A percentile compares a stretch with the other conserved stretches of the same genome.
These are phyloP conservation scores for Caenorhabditis sp. DNA, from an alignment of 2,888 invertebrate species.

Conservation along the genomic window DNA sequence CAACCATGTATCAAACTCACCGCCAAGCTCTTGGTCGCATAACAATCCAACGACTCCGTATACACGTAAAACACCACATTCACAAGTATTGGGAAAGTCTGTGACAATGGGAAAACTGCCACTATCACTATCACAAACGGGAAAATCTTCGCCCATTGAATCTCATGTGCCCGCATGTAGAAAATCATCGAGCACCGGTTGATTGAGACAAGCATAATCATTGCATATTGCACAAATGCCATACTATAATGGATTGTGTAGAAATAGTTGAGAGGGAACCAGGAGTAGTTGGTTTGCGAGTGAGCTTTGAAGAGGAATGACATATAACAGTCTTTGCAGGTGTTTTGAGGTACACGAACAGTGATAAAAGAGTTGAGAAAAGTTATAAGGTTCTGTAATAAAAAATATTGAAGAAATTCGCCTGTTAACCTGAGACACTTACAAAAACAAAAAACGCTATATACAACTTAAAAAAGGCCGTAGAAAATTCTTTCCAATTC, in stretches of 20 bases:
- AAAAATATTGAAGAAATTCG: background rate
- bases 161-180: background rate
- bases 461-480: slow-evolving; percentile 18
- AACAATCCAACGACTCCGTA: slow-evolving; percentile 22
- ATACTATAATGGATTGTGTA: slow-evolving; percentile 29
- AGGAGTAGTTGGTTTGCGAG: slow-evolving; percentile 11
- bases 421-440: slow-evolving; percentile 2
- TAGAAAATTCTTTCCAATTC: slow-evolving; percentile 25
- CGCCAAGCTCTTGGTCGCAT: slow-evolving; percentile 6
- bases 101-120: slow-evolving; percentile 7
- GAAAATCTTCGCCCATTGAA: slow-evolving; percentile 16
- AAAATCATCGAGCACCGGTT: slow-evolving; percentile 12
- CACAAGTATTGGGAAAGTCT: slow-evolving; percentile 7
- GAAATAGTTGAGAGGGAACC: slow-evolving; percentile 28
- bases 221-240: slow-evolving; percentile 28
- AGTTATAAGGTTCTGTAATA: slow-evolving; percentile 26
- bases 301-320: slow-evolving; percentile 14
- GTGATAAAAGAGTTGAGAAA: slow-evolving; percentile 37
- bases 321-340: slow-evolving; percentile 21
- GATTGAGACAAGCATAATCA: slow-evolving; percentile 26
- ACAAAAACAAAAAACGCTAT: slow-evolving; percentile 22
- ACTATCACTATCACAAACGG: slow-evolving; percentile 1
- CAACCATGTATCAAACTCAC: slow-evolving; percentile 6
- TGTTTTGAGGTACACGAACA: slow-evolving; percentile 30
- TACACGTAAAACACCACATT: slow-evolving; percentile 18